A percentile compares a stretch with the other conserved stretches of the same genome.
phyloP scores from a whole-genome alignment of 2,888 invertebrate genomes.

The Ptychoptera albimana region DNA sequence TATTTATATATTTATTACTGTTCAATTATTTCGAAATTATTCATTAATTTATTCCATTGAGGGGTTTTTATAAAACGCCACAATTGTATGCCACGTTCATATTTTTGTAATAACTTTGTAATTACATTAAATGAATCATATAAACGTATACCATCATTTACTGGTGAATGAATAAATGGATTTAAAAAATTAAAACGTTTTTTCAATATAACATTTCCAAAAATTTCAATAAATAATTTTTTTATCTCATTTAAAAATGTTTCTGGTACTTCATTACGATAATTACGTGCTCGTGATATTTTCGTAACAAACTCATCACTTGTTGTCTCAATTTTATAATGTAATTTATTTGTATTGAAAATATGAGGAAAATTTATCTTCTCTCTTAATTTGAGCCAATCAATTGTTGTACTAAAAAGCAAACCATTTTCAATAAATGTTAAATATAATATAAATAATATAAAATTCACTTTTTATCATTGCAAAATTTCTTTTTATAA shows the following conservation, averaged over 20 bases:
- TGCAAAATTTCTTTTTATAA: conserved; percentile 35
- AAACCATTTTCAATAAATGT: no score
- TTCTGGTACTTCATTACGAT: conserved; percentile 43
- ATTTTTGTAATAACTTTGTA: conserved; percentile 40
- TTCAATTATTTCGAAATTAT: conserved; percentile 44
- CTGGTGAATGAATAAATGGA: conserved; percentile 30
- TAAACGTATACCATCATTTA: conserved; percentile 38
- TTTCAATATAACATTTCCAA: conserved; percentile 35
- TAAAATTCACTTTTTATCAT: conserved; percentile 29
- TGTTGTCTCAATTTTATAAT: conserved; percentile 24
- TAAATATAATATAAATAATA: no score
- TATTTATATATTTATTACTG: conserved; percentile 42
- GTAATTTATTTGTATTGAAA: neutral
- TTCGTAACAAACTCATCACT: conserved; percentile 31
- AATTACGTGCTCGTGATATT: conserved; percentile 38
- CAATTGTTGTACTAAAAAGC: conserved; percentile 2
- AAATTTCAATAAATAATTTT: conserved; percentile 47
- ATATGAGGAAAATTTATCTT: no score
- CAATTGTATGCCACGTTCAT: conserved; percentile 46
- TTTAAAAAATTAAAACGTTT: conserved; percentile 47
- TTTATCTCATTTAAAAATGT: conserved; percentile 41
- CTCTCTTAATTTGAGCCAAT: neutral
- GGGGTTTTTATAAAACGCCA: conserved; percentile 49
- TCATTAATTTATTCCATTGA: conserved; percentile 38
- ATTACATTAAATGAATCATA: conserved; percentile 40